Percentiles rank a stretch among this genome's conserved stretches.
These are phyloP conservation scores for Nymphalis io DNA, from an alignment of 1,140 invertebrate genomes.

Conservation along the genomic window DNA sequence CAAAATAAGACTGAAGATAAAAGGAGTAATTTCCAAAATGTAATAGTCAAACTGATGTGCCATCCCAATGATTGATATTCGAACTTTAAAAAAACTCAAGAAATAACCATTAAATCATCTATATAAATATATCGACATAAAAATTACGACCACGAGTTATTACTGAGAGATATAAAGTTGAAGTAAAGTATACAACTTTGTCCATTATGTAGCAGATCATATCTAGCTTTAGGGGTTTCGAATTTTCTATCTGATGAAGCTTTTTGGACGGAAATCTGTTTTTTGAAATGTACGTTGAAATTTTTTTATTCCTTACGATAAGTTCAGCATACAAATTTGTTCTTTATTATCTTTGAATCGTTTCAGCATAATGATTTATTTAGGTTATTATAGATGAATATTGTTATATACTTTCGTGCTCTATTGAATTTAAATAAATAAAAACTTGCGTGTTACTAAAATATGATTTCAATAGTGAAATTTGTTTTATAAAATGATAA, in stretches of 20 bases:
- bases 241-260: constrained; percentile 37
- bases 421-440: background rate
- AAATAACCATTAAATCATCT: constrained; percentile 31
- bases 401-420: background rate
- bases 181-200: constrained; percentile 40
- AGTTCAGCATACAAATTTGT: background rate
- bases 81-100: constrained; percentile 22
- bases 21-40: background rate
- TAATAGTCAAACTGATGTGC: background rate
- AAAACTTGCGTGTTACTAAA: no score
- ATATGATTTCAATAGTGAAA: no score
- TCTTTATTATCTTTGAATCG: background rate
- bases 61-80: constrained; percentile 27
- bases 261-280: constrained; percentile 20
- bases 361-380: background rate
- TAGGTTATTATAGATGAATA: no score
- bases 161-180: constrained; percentile 40
- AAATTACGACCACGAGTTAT: constrained; percentile 37
- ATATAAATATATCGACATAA: constrained; percentile 31
- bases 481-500: no score
- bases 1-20: background rate
- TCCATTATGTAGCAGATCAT: constrained; percentile 37
- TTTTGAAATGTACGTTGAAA: constrained; percentile 15
- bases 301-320: constrained; percentile 4
- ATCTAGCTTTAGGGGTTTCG: constrained; percentile 29